Conservation (phyloP, 2,113 vertebrate genomes). For the Podocnemis expansa region DNA sequence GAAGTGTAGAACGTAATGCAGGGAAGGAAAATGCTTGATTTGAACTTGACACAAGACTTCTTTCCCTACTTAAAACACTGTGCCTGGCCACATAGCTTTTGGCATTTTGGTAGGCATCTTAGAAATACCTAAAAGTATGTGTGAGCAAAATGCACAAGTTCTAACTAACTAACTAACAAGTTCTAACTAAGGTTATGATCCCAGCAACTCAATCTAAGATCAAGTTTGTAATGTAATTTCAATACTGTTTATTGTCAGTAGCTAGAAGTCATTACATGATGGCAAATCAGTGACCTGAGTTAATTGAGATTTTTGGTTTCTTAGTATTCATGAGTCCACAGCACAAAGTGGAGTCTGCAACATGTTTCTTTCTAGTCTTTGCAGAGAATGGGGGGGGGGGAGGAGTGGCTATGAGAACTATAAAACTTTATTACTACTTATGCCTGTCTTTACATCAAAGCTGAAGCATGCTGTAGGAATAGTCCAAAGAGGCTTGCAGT, state of each 20-base stretch:
- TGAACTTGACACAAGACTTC: background rate
- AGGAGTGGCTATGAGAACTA: background rate
- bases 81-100: background rate
- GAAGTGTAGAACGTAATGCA: background rate
- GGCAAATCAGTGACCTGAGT: accelerated
- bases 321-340: background rate
- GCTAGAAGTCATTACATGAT: background rate
- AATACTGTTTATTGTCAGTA: background rate
- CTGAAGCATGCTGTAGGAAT: background rate
- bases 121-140: background rate
- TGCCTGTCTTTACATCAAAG: background rate
- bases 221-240: background rate
- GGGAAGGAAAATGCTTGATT: background rate
- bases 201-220: background rate
- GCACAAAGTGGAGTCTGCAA: background rate
- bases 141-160: too few species aligned
- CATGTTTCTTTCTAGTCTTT: background rate
- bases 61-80: background rate
- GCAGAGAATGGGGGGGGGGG: background rate
- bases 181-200: background rate
- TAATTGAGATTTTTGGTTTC: background rate
- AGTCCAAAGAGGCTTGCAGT: background rate
- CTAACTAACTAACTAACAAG: too few species aligned
- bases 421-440: background rate
- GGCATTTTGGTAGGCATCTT: background rate